These are phyloP conservation scores for Limnodromus scolopaceus DNA, from an alignment of 2,797 vertebrate genomes.

Conservation along the genomic window DNA sequence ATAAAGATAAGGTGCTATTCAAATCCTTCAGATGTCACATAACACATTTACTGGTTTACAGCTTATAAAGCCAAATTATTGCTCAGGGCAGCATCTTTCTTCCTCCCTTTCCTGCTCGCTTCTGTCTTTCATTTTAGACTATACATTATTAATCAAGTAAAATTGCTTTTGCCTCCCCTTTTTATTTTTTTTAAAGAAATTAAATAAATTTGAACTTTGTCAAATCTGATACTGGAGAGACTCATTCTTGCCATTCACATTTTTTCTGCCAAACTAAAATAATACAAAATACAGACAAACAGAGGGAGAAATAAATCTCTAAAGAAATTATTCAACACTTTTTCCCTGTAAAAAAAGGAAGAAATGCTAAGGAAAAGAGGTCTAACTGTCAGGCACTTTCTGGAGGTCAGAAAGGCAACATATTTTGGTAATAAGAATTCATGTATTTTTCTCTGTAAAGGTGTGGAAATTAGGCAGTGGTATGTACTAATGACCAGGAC, in stretches of 20 bases:
- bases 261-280: background rate
- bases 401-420: background rate
- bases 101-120: background rate
- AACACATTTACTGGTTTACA: background rate
- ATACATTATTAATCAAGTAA: background rate
- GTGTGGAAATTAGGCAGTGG: background rate
- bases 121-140: background rate
- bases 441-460: background rate
- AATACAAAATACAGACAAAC: background rate
- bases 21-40: background rate
- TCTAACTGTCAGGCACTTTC: background rate
- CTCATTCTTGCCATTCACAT: background rate
- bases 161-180: background rate
- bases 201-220: background rate
- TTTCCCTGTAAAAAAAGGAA: background rate
- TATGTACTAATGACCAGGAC: background rate
- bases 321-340: background rate
- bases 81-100: background rate
- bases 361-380: background rate
- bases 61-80: background rate
- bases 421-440: background rate
- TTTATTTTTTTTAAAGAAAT: background rate
- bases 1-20: conserved; percentile 18
- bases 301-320: background rate
- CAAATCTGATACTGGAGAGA: background rate